These are phyloP conservation scores for Ridgeia piscesae DNA, from an alignment of 1,140 invertebrate genomes.

Conservation along the genomic window DNA sequence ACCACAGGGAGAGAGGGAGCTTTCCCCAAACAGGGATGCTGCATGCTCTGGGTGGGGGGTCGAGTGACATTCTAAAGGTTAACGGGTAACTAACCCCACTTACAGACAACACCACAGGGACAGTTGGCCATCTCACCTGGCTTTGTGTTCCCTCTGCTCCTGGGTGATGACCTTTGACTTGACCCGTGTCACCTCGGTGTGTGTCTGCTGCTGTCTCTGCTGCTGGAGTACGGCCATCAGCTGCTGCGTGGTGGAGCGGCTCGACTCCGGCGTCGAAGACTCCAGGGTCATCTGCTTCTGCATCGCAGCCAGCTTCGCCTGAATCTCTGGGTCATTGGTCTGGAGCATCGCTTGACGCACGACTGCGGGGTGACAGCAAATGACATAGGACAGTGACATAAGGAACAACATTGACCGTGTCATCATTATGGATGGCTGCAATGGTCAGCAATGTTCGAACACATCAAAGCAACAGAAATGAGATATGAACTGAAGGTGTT, in stretches of 20 bases:
- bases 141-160: constrained; percentile 54
- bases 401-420: neutral
- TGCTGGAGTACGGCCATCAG: constrained; percentile 41
- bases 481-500: neutral
- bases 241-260: constrained; percentile 55
- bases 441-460: too few relatives aligned
- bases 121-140: constrained; percentile 36
- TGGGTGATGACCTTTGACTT: constrained; percentile 35
- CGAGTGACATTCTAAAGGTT: too few relatives aligned
- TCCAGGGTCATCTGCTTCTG: constrained; percentile 69
- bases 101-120: too few relatives aligned
- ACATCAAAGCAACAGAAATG: neutral
- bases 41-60: too few relatives aligned
- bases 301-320: constrained; percentile 85
- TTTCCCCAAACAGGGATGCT: too few relatives aligned
- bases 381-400: neutral
- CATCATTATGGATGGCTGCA: neutral
- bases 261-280: constrained; percentile 40
- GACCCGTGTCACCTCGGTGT: constrained; percentile 10
- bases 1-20: too few relatives aligned
- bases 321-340: constrained; percentile 88
- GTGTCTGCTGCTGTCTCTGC: constrained; percentile 18
- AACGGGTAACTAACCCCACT: neutral
- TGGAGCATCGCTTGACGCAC: constrained; percentile 59
- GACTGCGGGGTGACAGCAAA: constrained; percentile 42